Evolutionary conservation across 2,113 vertebrate species (phyloP).

Genomic region (Odontophorus gujanensis): DNA sequence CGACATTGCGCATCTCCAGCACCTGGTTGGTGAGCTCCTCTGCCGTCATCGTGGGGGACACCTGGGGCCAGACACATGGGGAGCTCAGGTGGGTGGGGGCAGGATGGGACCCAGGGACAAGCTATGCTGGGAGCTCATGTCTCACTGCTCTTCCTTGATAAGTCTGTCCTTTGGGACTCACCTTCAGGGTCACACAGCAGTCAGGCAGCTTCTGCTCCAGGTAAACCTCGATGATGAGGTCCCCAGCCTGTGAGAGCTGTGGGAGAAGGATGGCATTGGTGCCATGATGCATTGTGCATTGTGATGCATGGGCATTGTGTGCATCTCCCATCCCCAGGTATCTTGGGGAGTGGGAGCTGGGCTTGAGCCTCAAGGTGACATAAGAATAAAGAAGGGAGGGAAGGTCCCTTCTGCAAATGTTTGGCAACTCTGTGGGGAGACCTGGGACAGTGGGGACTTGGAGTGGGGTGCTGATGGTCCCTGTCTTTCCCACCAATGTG

Average conservation of each 20-base stretch:
- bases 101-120: not conserved
- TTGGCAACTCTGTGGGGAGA: not conserved
- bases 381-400: not conserved
- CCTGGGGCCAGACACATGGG: constrained; percentile 70
- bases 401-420: not conserved
- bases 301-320: not conserved
- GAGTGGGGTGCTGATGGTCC: not conserved
- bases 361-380: not conserved
- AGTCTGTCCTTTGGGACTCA: constrained; percentile 49
- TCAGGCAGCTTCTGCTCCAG: constrained; percentile 92
- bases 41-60: constrained; percentile 93
- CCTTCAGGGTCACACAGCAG: constrained; percentile 95
- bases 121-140: not conserved
- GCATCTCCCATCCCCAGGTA: not conserved
- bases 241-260: constrained; percentile 95
- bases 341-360: not conserved
- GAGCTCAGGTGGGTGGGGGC: rapidly evolving
- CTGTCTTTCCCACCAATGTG: not conserved
- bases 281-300: rapidly evolving
- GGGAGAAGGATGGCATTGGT: not conserved
- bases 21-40: constrained; percentile 98
- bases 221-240: constrained; percentile 97
- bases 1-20: constrained; percentile 91
- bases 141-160: rapidly evolving
- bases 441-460: not conserved